Conservation (phyloP, 1,140 invertebrate genomes). For the Cotesia chilonis region DNA sequence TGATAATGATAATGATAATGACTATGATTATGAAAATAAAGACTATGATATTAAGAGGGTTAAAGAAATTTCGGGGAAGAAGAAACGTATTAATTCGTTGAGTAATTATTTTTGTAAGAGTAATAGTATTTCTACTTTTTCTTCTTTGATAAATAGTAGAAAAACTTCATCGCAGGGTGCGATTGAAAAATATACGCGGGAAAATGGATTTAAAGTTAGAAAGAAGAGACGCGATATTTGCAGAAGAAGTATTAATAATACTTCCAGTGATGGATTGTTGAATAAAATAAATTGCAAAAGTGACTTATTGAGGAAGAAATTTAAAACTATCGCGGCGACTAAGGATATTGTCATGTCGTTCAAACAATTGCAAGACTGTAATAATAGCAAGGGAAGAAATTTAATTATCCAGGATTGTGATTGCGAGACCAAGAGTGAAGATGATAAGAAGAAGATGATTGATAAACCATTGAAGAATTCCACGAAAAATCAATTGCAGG, state of each 20-base stretch:
- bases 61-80: constrained; percentile 7
- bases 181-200: constrained; percentile 34
- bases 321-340: constrained; percentile 45
- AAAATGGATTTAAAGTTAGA: constrained; percentile 4
- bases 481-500: constrained; percentile 33
- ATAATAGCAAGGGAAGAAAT: not conserved
- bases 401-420: not conserved
- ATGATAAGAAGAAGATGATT: constrained; percentile 22
- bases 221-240: constrained; percentile 11
- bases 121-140: constrained; percentile 14
- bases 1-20: no score
- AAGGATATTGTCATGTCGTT: constrained; percentile 25
- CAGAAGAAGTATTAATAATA: constrained; percentile 19
- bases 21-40: no score
- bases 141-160: not conserved
- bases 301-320: constrained; percentile 47
- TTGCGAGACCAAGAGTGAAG: not conserved
- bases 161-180: constrained; percentile 49
- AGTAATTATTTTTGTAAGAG: constrained; percentile 39
- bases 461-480: constrained; percentile 49
- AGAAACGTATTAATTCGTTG: constrained; percentile 42
- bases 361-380: not conserved
- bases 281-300: constrained; percentile 47
- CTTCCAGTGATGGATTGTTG: constrained; percentile 38
- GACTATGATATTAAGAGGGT: not conserved